Evolutionary conservation across 2,888 invertebrate genomes (phyloP).

Genomic region (Synanthedon andrenaeformis): DNA sequence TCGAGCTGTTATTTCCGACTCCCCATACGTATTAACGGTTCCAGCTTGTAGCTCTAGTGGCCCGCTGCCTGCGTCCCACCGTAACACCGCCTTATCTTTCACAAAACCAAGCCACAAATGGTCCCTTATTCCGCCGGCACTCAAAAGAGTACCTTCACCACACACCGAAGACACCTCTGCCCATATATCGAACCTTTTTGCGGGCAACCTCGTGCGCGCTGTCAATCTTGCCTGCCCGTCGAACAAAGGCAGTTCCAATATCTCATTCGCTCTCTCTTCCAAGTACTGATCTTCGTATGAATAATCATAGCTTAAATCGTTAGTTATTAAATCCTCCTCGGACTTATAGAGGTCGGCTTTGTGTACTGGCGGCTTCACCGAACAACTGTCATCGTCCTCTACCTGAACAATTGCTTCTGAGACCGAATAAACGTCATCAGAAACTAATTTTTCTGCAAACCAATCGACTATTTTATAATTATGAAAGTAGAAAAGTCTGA

Average conservation of each 20-base stretch:
- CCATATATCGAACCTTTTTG: conserved; percentile 59
- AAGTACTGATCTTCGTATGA: conserved; percentile 34
- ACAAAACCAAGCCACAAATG: conserved; percentile 60
- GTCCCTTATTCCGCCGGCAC: conserved; percentile 51
- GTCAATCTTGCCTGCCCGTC: conserved; percentile 50
- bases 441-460: conserved; percentile 49
- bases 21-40: conserved; percentile 43
- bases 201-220: conserved; percentile 45
- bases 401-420: not conserved
- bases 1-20: conserved; percentile 47
- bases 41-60: conserved; percentile 46
- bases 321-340: conserved; percentile 31
- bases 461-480: conserved; percentile 11
- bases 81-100: conserved; percentile 41
- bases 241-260: conserved; percentile 50
- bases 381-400: not conserved
- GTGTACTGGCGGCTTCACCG: not conserved
- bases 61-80: conserved; percentile 57
- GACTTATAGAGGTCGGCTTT: conserved; percentile 10
- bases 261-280: conserved; percentile 33
- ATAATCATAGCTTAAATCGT: conserved; percentile 41
- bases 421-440: conserved; percentile 6
- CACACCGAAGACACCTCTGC: conserved; percentile 58
- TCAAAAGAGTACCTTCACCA: conserved; percentile 46
- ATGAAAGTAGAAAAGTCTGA: not conserved